Percentiles rank a stretch among this genome's conserved stretches.
phyloP scores from a whole-genome alignment of 2,797 vertebrate genomes.

The Amblyopsis hoosieri region DNA sequence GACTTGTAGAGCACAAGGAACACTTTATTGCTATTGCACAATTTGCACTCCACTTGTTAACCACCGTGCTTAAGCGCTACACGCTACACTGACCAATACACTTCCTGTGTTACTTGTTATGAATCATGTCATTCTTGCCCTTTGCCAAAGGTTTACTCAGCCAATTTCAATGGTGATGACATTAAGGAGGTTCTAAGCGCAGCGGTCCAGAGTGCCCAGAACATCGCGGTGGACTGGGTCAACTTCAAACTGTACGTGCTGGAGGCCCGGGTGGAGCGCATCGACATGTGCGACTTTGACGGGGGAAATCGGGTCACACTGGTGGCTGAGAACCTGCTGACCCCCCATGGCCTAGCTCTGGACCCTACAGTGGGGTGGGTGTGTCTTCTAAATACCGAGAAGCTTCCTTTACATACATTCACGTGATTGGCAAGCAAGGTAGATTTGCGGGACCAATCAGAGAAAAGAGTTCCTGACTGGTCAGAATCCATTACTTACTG shows the following conservation, averaged over 20 bases:
- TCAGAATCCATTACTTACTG: not conserved
- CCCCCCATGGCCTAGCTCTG: constrained; percentile 72
- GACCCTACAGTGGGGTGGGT: constrained; percentile 78
- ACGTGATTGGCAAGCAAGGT: too few species aligned
- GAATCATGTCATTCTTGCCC: not conserved
- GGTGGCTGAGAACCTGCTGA: constrained; percentile 73
- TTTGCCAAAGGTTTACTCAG: constrained; percentile 69
- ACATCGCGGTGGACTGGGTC: constrained; percentile 79
- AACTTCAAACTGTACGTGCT: constrained; percentile 79
- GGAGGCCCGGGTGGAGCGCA: constrained; percentile 71
- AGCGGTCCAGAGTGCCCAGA: constrained; percentile 70
- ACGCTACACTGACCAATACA: not conserved
- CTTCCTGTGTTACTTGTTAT: not conserved
- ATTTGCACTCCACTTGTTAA: not conserved
- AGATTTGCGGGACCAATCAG: too few species aligned
- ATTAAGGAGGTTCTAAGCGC: constrained; percentile 66
- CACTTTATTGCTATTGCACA: too few species aligned
- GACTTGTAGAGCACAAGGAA: too few species aligned
- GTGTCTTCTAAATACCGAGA: too few species aligned
- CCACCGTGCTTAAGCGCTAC: not conserved
- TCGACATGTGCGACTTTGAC: constrained; percentile 73
- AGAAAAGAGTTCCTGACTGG: too few species aligned
- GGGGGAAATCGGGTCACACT: constrained; percentile 73
- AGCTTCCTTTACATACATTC: too few species aligned
- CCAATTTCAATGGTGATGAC: constrained; percentile 65